Evolutionary conservation across 35 echinoderm and acorn worm genomes (phyloP).

Genomic region (Heliocidaris erythrogramma): DNA sequence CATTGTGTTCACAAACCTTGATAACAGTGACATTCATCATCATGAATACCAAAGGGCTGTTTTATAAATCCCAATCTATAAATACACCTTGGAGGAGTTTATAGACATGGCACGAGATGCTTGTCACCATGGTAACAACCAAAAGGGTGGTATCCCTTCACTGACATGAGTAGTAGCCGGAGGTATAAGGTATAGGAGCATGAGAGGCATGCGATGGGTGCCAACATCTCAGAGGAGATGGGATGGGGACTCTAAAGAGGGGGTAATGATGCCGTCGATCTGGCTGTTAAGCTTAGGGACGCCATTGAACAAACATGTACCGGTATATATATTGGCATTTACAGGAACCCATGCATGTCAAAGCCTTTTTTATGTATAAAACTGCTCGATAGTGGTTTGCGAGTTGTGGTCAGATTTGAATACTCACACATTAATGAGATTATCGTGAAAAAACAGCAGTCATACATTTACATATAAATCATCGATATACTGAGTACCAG

Average conservation of each 20-base stretch:
- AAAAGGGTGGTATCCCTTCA: background rate
- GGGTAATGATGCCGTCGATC: background rate
- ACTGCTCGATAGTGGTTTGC: background rate
- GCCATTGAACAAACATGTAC: background rate
- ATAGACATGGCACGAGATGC: background rate
- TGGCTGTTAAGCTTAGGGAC: background rate
- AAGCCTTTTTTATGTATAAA: background rate
- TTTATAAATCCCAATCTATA: background rate
- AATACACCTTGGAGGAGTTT: background rate
- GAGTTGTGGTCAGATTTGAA: background rate
- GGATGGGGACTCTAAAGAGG: background rate
- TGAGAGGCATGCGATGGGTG: background rate
- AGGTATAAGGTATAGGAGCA: background rate
- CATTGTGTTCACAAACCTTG: too few species aligned
- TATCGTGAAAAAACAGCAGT: too few species aligned
- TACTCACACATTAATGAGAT: too few species aligned
- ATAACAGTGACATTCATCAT: background rate
- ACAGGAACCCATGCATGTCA: background rate
- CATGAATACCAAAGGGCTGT: background rate
- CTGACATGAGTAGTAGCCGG: background rate
- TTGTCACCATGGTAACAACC: background rate
- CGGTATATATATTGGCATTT: background rate
- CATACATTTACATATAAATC: too few species aligned
- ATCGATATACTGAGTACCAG: too few species aligned
- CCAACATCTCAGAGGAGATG: background rate